A percentile compares a stretch with the other conserved stretches of the same genome.
Conservation (phyloP, 2,797 vertebrate genomes). For the Choloepus didactylus region DNA sequence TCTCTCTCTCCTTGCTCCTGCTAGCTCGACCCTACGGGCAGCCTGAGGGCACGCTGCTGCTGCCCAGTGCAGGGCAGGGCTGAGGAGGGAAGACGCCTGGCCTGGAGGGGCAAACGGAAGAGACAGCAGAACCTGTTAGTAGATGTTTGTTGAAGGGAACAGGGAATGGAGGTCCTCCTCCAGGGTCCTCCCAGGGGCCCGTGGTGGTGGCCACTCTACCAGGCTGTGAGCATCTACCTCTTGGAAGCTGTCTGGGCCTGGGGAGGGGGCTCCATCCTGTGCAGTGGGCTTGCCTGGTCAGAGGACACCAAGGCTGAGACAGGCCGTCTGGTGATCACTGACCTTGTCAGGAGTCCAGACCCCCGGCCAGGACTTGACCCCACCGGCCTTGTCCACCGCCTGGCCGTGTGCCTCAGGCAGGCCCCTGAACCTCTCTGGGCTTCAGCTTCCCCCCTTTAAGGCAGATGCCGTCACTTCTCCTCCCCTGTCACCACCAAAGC, state of each 20-base stretch:
- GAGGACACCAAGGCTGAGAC: background rate
- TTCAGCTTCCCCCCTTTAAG: background rate
- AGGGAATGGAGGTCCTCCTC: background rate
- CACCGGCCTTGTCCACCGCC: background rate
- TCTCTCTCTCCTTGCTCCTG: background rate
- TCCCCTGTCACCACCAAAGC: background rate
- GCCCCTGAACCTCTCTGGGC: background rate
- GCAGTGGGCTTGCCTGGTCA: rapidly evolving
- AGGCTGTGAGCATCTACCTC: constrained; percentile 68
- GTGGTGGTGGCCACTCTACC: background rate
- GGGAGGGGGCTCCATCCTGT: constrained; percentile 25
- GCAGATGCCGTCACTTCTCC: rapidly evolving
- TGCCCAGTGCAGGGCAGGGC: too few species aligned
- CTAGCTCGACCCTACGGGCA: background rate
- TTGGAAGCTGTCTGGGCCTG: constrained; percentile 13
- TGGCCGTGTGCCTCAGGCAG: background rate
- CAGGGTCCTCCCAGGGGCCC: background rate
- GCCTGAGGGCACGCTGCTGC: background rate
- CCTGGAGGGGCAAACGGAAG: rapidly evolving
- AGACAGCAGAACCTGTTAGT: background rate
- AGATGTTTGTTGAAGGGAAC: background rate
- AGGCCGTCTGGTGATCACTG: background rate
- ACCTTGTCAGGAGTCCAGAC: background rate
- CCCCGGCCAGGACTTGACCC: background rate
- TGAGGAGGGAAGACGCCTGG: background rate